phyloP scores from a whole-genome alignment of 2,888 invertebrate genomes.

The Drosophila vallismaia region DNA sequence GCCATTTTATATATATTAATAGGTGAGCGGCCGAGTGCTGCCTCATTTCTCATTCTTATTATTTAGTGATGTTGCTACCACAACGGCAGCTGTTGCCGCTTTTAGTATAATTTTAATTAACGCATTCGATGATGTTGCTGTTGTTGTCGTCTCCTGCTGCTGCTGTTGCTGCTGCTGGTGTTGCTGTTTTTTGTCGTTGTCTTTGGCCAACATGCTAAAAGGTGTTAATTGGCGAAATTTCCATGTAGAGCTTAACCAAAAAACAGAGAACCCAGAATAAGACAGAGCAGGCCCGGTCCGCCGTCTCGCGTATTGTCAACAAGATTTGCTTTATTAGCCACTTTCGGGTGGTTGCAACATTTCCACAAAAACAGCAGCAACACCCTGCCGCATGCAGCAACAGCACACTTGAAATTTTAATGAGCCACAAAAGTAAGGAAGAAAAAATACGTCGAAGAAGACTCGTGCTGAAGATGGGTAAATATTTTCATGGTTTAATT shows the following conservation, averaged over 20 bases:
- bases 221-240: slow-evolving; percentile 83
- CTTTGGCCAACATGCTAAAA: slow-evolving; percentile 81
- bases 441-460: not conserved
- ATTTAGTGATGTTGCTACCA: slow-evolving; percentile 39
- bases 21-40: slow-evolving; percentile 56
- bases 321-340: slow-evolving; percentile 83
- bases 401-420: slow-evolving; percentile 58
- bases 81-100: slow-evolving; percentile 38
- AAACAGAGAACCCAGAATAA: slow-evolving; percentile 41
- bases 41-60: slow-evolving; percentile 66
- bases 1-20: slow-evolving; percentile 78
- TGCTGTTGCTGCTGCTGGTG: slow-evolving; percentile 41
- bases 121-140: slow-evolving; percentile 48
- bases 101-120: slow-evolving; percentile 55
- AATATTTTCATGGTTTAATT: slow-evolving; percentile 79
- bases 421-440: slow-evolving; percentile 56
- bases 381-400: slow-evolving; percentile 34
- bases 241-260: slow-evolving; percentile 78
- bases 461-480: slow-evolving; percentile 58
- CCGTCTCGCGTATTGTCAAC: slow-evolving; percentile 80
- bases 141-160: slow-evolving; percentile 54
- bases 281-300: slow-evolving; percentile 43
- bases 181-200: slow-evolving; percentile 57
- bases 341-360: slow-evolving; percentile 82
- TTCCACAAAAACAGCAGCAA: slow-evolving; percentile 55